These are phyloP conservation scores for Nemotelus nigrinus DNA, from an alignment of 2,888 invertebrate genomes.

Conservation along the genomic window DNA sequence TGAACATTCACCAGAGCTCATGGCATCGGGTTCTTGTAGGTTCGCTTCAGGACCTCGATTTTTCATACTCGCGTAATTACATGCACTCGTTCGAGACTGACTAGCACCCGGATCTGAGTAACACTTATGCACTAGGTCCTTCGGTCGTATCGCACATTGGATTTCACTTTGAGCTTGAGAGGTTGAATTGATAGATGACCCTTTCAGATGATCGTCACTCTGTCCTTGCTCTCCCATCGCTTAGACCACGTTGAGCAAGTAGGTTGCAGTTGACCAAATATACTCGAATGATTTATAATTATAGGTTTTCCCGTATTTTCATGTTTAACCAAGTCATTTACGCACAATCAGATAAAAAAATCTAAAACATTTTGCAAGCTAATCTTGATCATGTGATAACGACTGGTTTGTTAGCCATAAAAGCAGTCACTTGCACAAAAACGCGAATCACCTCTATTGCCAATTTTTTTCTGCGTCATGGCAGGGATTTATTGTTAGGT, in stretches of 20 bases:
- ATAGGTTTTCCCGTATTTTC: no score
- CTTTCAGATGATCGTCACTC: slow-evolving; percentile 43
- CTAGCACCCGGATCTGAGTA: slow-evolving; percentile 71
- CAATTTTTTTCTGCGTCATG: neutral
- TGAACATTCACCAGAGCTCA: slow-evolving; percentile 29
- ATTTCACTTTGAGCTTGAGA: neutral
- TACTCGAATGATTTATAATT: no score
- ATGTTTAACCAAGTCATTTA: no score
- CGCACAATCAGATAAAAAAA: no score
- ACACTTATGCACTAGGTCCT: slow-evolving; percentile 76
- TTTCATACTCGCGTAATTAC: neutral
- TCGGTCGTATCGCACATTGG: slow-evolving; percentile 58
- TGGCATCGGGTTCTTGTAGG: neutral
- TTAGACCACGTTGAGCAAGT: neutral
- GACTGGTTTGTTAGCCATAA: no score
- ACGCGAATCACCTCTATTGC: no score
- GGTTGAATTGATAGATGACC: slow-evolving; percentile 2
- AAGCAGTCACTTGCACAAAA: no score
- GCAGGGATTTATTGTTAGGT: slow-evolving; percentile 28
- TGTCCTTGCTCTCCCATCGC: slow-evolving; percentile 59
- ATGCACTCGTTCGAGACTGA: neutral
- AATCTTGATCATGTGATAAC: no score
- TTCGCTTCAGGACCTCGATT: slow-evolving; percentile 11
- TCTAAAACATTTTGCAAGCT: no score
- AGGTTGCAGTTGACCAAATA: no score